Evolutionary conservation across 1,140 invertebrate species (phyloP).

Genomic region (Orius laevigatus): DNA sequence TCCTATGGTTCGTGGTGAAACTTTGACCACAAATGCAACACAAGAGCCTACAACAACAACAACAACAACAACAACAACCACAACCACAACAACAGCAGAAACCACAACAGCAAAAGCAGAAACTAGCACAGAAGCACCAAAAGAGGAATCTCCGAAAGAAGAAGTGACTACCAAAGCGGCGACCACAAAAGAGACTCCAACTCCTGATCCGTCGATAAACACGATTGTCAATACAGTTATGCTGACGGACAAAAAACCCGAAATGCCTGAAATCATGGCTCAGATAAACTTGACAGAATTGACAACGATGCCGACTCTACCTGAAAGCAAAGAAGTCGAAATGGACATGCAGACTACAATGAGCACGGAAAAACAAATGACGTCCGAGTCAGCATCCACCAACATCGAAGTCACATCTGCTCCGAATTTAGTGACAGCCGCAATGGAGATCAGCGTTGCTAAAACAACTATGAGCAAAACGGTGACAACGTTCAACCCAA

Average conservation of each 20-base stretch:
- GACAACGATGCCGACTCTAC: constrained; percentile 13
- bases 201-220: background rate
- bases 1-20: background rate
- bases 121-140: constrained; percentile 15
- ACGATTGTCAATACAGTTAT: constrained; percentile 2
- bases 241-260: constrained; percentile 15
- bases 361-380: background rate
- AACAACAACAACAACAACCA: constrained; percentile 9
- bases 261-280: constrained; percentile 28
- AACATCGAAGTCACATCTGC: constrained; percentile 15
- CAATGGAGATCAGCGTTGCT: constrained; percentile 16
- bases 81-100: constrained; percentile 8
- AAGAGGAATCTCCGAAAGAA: background rate
- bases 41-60: constrained; percentile 13
- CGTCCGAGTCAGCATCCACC: background rate
- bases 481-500: constrained; percentile 2
- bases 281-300: constrained; percentile 28
- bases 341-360: background rate
- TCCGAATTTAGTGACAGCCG: constrained; percentile 20
- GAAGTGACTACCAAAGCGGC: background rate
- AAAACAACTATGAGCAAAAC: constrained; percentile 18
- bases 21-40: background rate
- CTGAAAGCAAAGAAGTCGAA: background rate
- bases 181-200: constrained; percentile 5
- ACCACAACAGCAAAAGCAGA: constrained; percentile 21